These are phyloP conservation scores for Cephus spinipes DNA, from an alignment of 2,888 invertebrate genomes.

Conservation along the genomic window DNA sequence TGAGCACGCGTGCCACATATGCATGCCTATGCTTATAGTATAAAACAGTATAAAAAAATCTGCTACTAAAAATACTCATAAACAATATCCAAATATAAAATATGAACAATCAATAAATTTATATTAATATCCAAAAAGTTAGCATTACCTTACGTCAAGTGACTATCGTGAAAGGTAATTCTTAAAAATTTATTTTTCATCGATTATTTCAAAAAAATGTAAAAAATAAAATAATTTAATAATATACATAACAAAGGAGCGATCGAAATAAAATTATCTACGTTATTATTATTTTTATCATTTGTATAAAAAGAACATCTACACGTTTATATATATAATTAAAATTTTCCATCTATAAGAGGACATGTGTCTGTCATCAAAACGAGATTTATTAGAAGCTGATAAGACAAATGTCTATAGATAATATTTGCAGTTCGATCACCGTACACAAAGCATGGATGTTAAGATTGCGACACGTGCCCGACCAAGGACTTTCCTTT, in stretches of 20 bases:
- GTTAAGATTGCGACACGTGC: background rate
- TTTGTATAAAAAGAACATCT: background rate
- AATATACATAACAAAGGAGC: background rate
- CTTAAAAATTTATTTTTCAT: no score
- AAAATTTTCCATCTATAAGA: background rate
- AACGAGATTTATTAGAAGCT: background rate
- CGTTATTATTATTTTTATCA: no score
- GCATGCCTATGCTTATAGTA: background rate
- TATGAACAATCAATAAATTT: background rate
- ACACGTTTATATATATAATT: no score
- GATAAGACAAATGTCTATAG: background rate
- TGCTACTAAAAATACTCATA: background rate
- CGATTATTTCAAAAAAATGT: no score
- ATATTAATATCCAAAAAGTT: background rate
- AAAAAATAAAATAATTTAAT: no score
- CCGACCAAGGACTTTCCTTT: background rate
- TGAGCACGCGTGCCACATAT: slow-evolving; percentile 1
- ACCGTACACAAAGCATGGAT: background rate
- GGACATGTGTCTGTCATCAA: background rate
- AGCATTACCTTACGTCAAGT: background rate
- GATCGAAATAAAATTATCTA: background rate
- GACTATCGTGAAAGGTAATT: background rate
- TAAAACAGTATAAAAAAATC: background rate
- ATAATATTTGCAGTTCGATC: background rate
- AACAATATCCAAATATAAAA: background rate